A percentile compares a stretch with the other conserved stretches of the same genome.
phyloP scores from a whole-genome alignment of 92 coral and sea anemone genomes.

The Porites lobata region DNA sequence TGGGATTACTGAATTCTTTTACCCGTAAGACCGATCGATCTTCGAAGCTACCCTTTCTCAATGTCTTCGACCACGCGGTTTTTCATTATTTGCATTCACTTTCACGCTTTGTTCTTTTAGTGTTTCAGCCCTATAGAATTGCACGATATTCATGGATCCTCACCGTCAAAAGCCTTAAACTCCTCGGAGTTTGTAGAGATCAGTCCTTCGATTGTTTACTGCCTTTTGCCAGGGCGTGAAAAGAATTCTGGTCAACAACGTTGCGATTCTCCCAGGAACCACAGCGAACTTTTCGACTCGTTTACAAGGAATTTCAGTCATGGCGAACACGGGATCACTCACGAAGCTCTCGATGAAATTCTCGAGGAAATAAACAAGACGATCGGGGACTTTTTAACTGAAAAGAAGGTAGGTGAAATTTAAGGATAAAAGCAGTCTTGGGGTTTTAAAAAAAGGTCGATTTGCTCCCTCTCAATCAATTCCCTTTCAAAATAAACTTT shows the following conservation, averaged over 20 bases:
- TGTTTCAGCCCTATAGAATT: conserved; percentile 62
- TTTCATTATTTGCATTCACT: not conserved
- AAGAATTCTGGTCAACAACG: conserved; percentile 47
- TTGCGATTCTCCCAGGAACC: conserved; percentile 54
- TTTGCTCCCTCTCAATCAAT: too few relatives aligned
- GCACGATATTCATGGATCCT: conserved; percentile 10
- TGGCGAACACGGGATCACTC: conserved; percentile 41
- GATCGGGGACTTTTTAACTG: conserved; percentile 38
- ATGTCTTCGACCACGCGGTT: not conserved
- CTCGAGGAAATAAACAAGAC: conserved; percentile 62
- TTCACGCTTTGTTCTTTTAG: conserved; percentile 22
- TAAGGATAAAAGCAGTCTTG: too few relatives aligned
- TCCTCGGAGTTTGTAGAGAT: conserved; percentile 46
- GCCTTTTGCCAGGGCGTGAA: conserved; percentile 66
- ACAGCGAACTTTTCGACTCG: conserved; percentile 69
- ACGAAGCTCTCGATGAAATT: conserved; percentile 53
- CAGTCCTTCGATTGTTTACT: conserved; percentile 61
- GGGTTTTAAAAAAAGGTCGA: too few relatives aligned
- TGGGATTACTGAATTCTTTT: not conserved
- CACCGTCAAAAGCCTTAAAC: conserved; percentile 24
- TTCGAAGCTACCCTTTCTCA: not conserved
- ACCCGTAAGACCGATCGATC: not conserved
- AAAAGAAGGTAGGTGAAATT: conserved; percentile 36
- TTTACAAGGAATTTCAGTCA: conserved; percentile 49
- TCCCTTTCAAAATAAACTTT: too few relatives aligned